A percentile compares a stretch with the other conserved stretches of the same genome.
phyloP scores from a whole-genome alignment of 2,888 invertebrate species.

The Perithous albicinctus region DNA sequence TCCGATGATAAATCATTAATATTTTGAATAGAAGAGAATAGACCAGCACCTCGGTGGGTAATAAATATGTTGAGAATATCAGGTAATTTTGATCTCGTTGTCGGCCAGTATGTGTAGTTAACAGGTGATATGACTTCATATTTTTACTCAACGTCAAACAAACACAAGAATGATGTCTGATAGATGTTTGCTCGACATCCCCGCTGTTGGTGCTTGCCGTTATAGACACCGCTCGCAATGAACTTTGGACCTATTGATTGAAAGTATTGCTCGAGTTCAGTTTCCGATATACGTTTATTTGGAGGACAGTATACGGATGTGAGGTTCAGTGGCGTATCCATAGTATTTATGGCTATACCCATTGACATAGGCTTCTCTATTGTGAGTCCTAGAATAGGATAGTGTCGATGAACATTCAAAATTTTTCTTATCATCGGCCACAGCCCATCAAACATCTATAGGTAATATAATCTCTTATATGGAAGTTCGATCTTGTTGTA shows the following conservation, averaged over 20 bases:
- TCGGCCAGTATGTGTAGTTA: conserved; percentile 46
- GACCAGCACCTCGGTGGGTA: conserved; percentile 58
- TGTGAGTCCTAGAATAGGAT: conserved; percentile 38
- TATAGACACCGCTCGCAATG: conserved; percentile 61
- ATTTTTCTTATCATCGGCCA: conserved; percentile 62
- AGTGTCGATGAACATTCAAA: conserved; percentile 59
- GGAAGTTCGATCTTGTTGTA: conserved; percentile 53
- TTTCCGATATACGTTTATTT: conserved; percentile 16
- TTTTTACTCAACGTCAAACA: no score
- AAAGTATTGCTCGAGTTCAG: conserved; percentile 48
- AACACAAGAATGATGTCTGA: no score
- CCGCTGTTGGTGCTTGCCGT: conserved; percentile 66
- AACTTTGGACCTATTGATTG: conserved; percentile 58
- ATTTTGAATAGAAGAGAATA: conserved; percentile 52
- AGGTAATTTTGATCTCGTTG: conserved; percentile 69
- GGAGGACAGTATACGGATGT: conserved; percentile 56
- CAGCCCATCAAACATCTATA: no score
- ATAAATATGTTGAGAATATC: conserved; percentile 72
- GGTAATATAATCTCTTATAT: conserved; percentile 50
- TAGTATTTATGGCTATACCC: conserved; percentile 49
- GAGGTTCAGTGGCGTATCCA: conserved; percentile 22
- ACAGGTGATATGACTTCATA: conserved; percentile 47
- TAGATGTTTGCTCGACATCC: conserved; percentile 64
- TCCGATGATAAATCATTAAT: conserved; percentile 68
- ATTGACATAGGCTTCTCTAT: conserved; percentile 57